Evolutionary conservation across 2,113 vertebrate species (phyloP).

Genomic region (Coptodon rendalli): DNA sequence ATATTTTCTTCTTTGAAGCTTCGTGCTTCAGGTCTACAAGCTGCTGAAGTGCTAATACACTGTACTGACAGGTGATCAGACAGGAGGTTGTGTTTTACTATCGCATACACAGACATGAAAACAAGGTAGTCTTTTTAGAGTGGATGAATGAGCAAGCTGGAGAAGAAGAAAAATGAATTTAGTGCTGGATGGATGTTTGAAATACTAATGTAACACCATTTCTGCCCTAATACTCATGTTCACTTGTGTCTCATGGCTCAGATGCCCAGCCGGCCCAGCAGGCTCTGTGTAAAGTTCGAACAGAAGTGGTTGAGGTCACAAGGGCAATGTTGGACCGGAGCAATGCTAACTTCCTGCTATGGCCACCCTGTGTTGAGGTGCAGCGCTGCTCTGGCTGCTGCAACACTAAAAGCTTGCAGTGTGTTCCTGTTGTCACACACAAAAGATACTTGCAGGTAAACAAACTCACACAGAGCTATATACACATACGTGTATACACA

Average conservation of each 20-base stretch:
- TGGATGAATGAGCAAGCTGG: not conserved
- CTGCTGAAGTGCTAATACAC: not conserved
- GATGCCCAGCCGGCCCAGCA: constrained; percentile 83
- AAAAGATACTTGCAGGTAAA: constrained; percentile 76
- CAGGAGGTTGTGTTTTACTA: not conserved
- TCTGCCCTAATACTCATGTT: not conserved
- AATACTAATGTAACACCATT: not conserved
- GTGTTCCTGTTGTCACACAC: constrained; percentile 80
- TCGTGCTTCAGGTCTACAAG: not conserved
- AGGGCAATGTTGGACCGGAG: constrained; percentile 88
- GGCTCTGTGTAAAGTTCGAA: constrained; percentile 90
- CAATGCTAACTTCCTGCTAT: constrained; percentile 91
- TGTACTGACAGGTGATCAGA: not conserved
- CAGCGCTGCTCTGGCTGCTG: constrained; percentile 98
- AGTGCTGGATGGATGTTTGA: not conserved
- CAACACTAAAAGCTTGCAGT: constrained; percentile 86
- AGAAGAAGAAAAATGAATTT: not conserved
- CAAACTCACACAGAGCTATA: not conserved
- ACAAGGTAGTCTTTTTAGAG: not conserved
- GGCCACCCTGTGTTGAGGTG: constrained; percentile 95
- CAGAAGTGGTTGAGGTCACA: constrained; percentile 90
- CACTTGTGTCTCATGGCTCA: constrained; percentile 7
- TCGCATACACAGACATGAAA: not conserved
- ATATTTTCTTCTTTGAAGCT: not conserved
- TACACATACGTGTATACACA: not conserved